Evolutionary conservation across 2,797 vertebrate genomes (phyloP).

Genomic region (Hozukius guyotensis): DNA sequence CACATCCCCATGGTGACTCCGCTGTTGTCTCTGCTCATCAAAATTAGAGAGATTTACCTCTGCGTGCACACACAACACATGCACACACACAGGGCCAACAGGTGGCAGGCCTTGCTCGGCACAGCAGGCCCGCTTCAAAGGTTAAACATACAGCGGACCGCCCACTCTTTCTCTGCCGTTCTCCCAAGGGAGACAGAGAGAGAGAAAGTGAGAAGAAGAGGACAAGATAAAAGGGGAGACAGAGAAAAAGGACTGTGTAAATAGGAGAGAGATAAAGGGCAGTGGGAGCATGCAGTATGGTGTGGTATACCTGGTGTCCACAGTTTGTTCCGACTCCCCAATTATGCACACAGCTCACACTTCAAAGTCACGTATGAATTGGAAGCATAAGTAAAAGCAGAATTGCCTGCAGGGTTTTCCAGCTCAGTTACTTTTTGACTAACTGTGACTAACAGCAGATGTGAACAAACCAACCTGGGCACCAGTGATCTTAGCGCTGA

Average conservation of each 20-base stretch:
- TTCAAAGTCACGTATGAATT: slow-evolving; percentile 22
- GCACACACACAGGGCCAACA: slow-evolving; percentile 76
- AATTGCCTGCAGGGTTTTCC: slow-evolving; percentile 2
- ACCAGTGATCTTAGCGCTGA: neutral
- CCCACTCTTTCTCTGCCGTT: slow-evolving; percentile 59
- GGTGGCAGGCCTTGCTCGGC: slow-evolving; percentile 83
- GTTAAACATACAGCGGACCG: slow-evolving; percentile 78
- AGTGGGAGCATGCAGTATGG: neutral
- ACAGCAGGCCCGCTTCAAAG: slow-evolving; percentile 79
- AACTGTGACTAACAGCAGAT: slow-evolving; percentile 29
- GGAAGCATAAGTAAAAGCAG: slow-evolving; percentile 22
- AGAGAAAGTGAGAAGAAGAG: slow-evolving; percentile 56
- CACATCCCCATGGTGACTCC: slow-evolving; percentile 78
- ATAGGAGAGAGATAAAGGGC: slow-evolving; percentile 20
- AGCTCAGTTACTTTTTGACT: slow-evolving; percentile 8
- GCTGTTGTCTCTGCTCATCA: slow-evolving; percentile 83
- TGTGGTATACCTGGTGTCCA: slow-evolving; percentile 30
- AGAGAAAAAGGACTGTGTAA: slow-evolving; percentile 18
- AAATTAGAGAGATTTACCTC: slow-evolving; percentile 85
- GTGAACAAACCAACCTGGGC: neutral
- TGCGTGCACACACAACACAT: slow-evolving; percentile 62
- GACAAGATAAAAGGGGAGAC: slow-evolving; percentile 59
- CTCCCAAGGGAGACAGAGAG: slow-evolving; percentile 49
- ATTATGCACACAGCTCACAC: slow-evolving; percentile 22
- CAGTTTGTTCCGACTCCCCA: neutral